These are phyloP conservation scores for Meiosimyza platycephala DNA, from an alignment of 2,888 invertebrate genomes.

Conservation along the genomic window DNA sequence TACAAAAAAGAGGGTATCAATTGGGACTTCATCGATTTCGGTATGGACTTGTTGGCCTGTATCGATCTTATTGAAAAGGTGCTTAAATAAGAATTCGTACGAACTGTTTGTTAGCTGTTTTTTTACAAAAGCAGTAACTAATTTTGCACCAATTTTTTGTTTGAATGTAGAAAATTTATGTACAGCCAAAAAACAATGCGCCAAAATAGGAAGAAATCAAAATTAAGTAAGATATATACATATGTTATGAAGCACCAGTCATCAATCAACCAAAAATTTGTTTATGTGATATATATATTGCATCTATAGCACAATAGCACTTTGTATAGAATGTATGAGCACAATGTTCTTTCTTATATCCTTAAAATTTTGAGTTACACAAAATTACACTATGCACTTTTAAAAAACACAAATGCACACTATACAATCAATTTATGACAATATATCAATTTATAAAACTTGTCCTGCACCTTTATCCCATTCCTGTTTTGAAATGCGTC, in stretches of 20 bases:
- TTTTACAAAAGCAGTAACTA: slow-evolving; percentile 5
- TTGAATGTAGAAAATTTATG: neutral
- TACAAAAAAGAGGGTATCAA: slow-evolving; percentile 97
- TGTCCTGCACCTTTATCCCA: neutral
- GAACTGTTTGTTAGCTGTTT: neutral
- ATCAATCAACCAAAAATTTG: too few relatives aligned
- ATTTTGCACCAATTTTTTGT: slow-evolving; percentile 27
- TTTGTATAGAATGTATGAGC: too few relatives aligned
- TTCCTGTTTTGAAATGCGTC: too few relatives aligned
- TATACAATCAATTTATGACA: too few relatives aligned
- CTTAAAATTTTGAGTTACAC: too few relatives aligned
- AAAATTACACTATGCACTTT: too few relatives aligned
- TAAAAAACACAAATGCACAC: too few relatives aligned
- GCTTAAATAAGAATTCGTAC: slow-evolving; percentile 43
- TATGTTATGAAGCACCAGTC: neutral
- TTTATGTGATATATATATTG: too few relatives aligned
- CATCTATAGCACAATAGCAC: too few relatives aligned
- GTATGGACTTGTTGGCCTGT: slow-evolving; percentile 98
- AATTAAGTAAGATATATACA: slow-evolving; percentile 16
- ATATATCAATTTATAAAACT: neutral
- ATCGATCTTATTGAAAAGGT: slow-evolving; percentile 99
- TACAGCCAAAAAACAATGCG: neutral
- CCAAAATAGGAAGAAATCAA: neutral
- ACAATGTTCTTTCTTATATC: too few relatives aligned
- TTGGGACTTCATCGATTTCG: slow-evolving; percentile 99